Evolutionary conservation across 2,888 invertebrate genomes (phyloP).

Genomic region (Eremobia ochroleuca): DNA sequence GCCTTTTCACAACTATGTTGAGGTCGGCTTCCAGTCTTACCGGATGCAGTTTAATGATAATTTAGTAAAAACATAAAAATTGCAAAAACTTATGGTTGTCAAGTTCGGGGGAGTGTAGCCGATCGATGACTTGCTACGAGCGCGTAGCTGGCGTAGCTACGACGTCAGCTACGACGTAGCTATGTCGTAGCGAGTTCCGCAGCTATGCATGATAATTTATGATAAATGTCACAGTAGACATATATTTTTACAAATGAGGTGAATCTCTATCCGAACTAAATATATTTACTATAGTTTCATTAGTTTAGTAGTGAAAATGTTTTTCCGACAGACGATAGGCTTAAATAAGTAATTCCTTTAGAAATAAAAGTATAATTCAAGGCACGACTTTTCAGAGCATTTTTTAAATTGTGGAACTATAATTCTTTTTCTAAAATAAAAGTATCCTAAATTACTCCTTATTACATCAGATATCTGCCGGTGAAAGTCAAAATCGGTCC

Average conservation of each 20-base stretch:
- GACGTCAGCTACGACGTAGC: slow-evolving; percentile 39
- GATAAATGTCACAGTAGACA: not conserved
- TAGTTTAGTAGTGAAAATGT: not conserved
- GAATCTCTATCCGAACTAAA: not conserved
- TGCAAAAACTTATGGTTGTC: not conserved
- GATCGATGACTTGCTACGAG: slow-evolving; percentile 42
- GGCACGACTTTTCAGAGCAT: not conserved
- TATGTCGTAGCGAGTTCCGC: slow-evolving; percentile 34
- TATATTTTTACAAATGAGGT: not conserved
- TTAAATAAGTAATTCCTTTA: not conserved
- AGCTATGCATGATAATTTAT: not conserved
- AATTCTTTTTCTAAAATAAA: not conserved
- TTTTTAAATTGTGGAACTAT: not conserved
- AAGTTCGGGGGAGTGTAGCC: slow-evolving; percentile 29
- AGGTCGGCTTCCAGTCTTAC: not conserved
- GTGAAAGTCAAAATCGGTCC: too few relatives aligned
- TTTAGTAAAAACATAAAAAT: not conserved
- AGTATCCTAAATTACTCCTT: too few relatives aligned
- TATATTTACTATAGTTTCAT: not conserved
- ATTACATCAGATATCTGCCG: too few relatives aligned
- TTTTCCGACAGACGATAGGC: not conserved
- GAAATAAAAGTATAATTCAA: not conserved
- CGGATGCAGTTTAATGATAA: not conserved
- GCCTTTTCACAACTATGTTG: not conserved
- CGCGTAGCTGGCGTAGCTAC: slow-evolving; percentile 40